These are phyloP conservation scores for Drosophila fuyamai DNA, from an alignment of 1,140 invertebrate genomes.

Conservation along the genomic window DNA sequence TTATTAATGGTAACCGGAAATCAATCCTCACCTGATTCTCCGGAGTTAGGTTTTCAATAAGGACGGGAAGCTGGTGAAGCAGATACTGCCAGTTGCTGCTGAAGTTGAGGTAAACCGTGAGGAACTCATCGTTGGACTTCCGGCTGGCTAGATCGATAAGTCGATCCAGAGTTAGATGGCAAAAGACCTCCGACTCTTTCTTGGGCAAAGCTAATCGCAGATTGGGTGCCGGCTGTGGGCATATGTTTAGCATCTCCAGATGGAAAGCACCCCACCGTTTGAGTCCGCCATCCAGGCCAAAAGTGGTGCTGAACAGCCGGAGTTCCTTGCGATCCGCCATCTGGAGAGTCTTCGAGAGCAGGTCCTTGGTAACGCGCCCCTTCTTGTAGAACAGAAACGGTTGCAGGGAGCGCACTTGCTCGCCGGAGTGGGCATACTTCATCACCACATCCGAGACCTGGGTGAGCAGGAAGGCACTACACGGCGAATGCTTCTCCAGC, in stretches of 20 bases:
- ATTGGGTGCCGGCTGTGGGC: constrained; percentile 37
- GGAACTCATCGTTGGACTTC: constrained; percentile 86
- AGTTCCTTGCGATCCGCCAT: constrained; percentile 35
- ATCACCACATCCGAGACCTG: constrained; percentile 83
- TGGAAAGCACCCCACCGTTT: constrained; percentile 84
- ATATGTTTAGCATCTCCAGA: constrained; percentile 85
- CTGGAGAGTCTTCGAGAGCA: constrained; percentile 57
- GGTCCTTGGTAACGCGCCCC: constrained; percentile 86
- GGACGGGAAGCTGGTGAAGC: constrained; percentile 87
- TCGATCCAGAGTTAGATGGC: constrained; percentile 86
- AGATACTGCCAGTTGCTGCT: constrained; percentile 69
- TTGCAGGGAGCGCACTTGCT: constrained; percentile 84
- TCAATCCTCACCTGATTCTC: constrained; percentile 63
- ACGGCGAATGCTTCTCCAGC: constrained; percentile 85
- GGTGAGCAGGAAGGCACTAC: constrained; percentile 85
- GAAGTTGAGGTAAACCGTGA: constrained; percentile 85
- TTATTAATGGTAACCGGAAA: too few species aligned
- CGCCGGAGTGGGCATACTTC: constrained; percentile 82
- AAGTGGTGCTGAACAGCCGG: constrained; percentile 82
- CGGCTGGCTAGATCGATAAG: constrained; percentile 84
- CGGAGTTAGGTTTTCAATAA: constrained; percentile 84
- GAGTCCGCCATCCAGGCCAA: constrained; percentile 55
- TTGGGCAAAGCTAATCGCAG: constrained; percentile 28
- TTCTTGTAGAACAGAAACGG: constrained; percentile 85
- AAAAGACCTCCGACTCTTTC: constrained; percentile 80